Base-by-base conservation (phyloP, 2,888 invertebrate genomes). In the Meiosimyza platycephala region DNA sequence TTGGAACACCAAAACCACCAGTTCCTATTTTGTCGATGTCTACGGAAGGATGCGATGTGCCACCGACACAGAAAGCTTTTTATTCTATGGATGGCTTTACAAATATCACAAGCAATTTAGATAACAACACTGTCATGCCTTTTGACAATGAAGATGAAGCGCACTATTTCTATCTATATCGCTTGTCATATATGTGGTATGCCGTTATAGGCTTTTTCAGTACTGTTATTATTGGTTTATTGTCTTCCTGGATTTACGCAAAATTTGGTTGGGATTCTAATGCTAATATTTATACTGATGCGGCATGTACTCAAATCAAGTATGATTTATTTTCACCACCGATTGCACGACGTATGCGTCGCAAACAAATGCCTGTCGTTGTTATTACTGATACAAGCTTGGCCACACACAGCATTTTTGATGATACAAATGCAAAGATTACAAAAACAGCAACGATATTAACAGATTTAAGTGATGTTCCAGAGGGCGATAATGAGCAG, bases 1-100 rank as follows among this genome's bases (percentile, higher is more conserved):
- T 97, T 84, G 95, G 95, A 0, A 91, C 91, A 6, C 93, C 95
- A 0, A 92, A 93, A 78, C 93, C 94, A 0, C 85, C 89, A 0
- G 83, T 90, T 1, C 85, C 86, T 7, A 88, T 86, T 64, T 82
- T 94, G 57, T 90, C 91, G 0, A 88, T 92, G 57, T 89, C 89
- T 15, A 89, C 88, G 0, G 90, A 89, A 6, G 91, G 91, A 51
- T 94, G 94, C 74, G 78, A 83, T 0, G 55, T 70, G 22, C 72
- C 6, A 16, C 40, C 40, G 2, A 40, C 40, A 40, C 40, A 40
- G 40, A 72, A 28, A 28, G 28, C 28, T 28, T 3, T 76, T 54
- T 78, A 79, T 33, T 73, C 76, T 15, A 67, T 47, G 0, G 80
- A 81, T 18, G 54, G 81, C 1, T 79, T 83, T 40, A 47, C 54